Percentiles rank a stretch among this genome's conserved stretches.
These are phyloP conservation scores for Hemaris fuciformis DNA, from an alignment of 2,888 invertebrate species.

Conservation along the genomic window DNA sequence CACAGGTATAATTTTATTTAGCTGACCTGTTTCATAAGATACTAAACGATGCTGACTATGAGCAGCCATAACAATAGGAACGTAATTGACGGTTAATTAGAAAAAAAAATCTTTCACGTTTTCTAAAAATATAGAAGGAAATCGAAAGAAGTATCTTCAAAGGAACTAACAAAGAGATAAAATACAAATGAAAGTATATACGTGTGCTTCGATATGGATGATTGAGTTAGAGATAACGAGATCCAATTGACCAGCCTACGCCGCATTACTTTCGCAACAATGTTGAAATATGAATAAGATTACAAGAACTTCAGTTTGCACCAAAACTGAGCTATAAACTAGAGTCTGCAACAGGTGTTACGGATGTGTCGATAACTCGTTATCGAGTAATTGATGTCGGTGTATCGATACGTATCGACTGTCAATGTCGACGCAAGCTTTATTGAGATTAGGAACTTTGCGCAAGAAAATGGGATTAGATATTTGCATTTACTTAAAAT, in stretches of 20 bases:
- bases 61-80: too few species aligned
- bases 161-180: too few species aligned
- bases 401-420: conserved; percentile 25
- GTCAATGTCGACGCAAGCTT: conserved; percentile 39
- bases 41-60: too few species aligned
- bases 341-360: conserved; percentile 33
- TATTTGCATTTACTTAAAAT: conserved; percentile 15
- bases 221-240: too few species aligned
- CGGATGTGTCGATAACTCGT: conserved; percentile 23
- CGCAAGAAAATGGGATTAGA: conserved; percentile 18
- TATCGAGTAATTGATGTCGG: conserved; percentile 38
- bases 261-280: background rate
- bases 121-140: too few species aligned
- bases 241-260: background rate
- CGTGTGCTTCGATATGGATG: too few species aligned
- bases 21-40: too few species aligned
- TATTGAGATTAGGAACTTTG: conserved; percentile 35
- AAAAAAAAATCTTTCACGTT: too few species aligned
- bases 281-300: conserved; percentile 6
- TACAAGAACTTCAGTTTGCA: background rate
- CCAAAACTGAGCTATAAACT: background rate
- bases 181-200: too few species aligned
- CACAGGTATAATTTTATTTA: too few species aligned
- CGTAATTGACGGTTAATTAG: too few species aligned
- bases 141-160: too few species aligned